Evolutionary conservation across 2,888 invertebrate genomes (phyloP), one percentile per base, ranked within the genome.

Genomic region (Caenorhabditis sp.): DNA sequence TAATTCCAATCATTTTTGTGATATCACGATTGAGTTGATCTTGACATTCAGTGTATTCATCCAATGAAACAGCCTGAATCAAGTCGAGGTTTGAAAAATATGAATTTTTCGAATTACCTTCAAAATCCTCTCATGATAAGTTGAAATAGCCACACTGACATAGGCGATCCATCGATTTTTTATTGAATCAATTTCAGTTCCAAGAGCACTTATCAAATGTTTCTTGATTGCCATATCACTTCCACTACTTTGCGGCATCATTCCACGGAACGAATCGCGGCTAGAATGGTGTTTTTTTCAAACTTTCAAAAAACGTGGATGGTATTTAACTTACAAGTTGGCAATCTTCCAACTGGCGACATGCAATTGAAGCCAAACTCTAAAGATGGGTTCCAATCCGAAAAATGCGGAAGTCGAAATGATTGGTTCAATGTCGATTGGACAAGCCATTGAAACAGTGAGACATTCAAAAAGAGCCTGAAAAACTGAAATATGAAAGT

Each of bases 41-140:
- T 54, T 73, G 73, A 53, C 69, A 68, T 36, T 68, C 73, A 1
- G 61, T 66, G 54, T 73, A 73, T 36, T 73, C 73, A 21, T 73
- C 73, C 54, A 73, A 12, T 12, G 73, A 73, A 17, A 63, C 59
- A 2, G 73, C 73, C 60, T 60, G 14, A 14, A 54, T 21, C 26
- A 25, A n/a, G n/a, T n/a, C n/a, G n/a, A n/a, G n/a, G n/a, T n/a
- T n/a, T n/a, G 12, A n/a, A 10, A 54, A 54, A 23, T 50, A n/a
- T 5, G 20, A n/a, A n/a, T n/a, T 50, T 50, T 50, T 50, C 8
- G 36, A 36, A 36, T 8, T 26, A 58, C 58, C 31, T 72, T 72
- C 27, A 52, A 56, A 14, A 72, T 59, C 26, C 61, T 52, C 36
- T 72, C 72, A 54, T 65, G 61, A 57, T 72, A 72, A 20, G 65